Evolutionary conservation across 2,113 vertebrate species (phyloP).

Genomic region (Rhinoderma darwinii): DNA sequence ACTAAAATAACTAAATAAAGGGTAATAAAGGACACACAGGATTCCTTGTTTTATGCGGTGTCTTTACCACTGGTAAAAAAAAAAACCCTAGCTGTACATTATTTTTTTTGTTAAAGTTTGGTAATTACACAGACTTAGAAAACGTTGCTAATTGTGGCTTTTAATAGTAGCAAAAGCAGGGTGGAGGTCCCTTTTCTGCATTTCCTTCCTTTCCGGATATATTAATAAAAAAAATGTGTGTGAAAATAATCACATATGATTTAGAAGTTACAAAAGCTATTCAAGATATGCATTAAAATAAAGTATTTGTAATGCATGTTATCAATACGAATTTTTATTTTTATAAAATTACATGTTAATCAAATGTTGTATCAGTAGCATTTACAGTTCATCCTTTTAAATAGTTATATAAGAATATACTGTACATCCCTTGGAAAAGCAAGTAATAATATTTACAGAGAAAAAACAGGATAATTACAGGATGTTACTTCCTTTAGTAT

Average conservation of each 20-base stretch:
- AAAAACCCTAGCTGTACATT: too few relatives aligned
- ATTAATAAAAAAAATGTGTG: background rate
- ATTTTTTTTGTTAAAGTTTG: too few relatives aligned
- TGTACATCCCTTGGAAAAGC: background rate
- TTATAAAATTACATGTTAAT: too few relatives aligned
- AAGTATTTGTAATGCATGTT: too few relatives aligned
- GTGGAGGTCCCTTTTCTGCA: background rate
- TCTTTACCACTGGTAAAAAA: too few relatives aligned
- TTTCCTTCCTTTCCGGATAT: background rate
- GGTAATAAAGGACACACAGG: too few relatives aligned
- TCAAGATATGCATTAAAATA: background rate
- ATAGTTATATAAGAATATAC: background rate
- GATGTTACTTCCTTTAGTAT: too few relatives aligned
- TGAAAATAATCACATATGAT: background rate
- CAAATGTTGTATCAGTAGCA: too few relatives aligned
- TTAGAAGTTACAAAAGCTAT: background rate
- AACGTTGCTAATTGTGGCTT: background rate
- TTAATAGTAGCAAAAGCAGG: background rate
- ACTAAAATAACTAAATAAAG: too few relatives aligned
- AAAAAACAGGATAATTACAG: background rate
- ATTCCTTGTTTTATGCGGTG: too few relatives aligned
- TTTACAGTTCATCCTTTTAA: background rate
- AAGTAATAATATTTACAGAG: too few relatives aligned
- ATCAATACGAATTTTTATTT: too few relatives aligned
- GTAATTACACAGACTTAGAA: background rate